phyloP scores from a whole-genome alignment of 2,888 invertebrate genomes.

The Capitulum mitella region DNA sequence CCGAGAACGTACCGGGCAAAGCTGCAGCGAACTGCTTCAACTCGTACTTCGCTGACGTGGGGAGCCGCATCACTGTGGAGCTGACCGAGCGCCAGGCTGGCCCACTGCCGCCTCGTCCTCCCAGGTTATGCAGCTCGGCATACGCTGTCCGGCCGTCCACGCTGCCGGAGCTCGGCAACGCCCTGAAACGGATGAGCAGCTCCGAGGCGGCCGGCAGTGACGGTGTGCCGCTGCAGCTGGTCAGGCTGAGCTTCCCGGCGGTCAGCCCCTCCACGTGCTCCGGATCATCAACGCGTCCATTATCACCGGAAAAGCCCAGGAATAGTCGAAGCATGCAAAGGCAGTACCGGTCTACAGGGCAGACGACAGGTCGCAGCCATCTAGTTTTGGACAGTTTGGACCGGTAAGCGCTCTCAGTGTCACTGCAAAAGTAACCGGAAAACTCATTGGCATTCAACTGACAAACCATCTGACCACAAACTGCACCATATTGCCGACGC shows the following conservation, averaged over 20 bases:
- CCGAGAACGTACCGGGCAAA: too few relatives aligned
- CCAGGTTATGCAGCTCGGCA: background rate
- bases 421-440: background rate
- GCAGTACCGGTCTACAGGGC: background rate
- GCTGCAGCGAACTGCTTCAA: too few relatives aligned
- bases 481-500: too few relatives aligned
- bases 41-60: too few relatives aligned
- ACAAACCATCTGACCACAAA: too few relatives aligned
- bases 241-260: too few relatives aligned
- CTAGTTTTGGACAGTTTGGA: background rate
- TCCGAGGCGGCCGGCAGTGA: too few relatives aligned
- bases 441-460: background rate
- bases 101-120: background rate
- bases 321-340: background rate
- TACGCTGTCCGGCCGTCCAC: background rate
- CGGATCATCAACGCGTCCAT: background rate
- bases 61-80: too few relatives aligned
- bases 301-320: background rate
- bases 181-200: too few relatives aligned
- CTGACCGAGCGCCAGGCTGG: too few relatives aligned
- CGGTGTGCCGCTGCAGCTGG: too few relatives aligned
- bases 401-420: background rate
- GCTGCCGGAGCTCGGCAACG: background rate
- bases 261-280: too few relatives aligned
- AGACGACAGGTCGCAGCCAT: background rate